Base-by-base conservation (phyloP, 2,113 vertebrate species). In the Zosterops hypoxanthus region DNA sequence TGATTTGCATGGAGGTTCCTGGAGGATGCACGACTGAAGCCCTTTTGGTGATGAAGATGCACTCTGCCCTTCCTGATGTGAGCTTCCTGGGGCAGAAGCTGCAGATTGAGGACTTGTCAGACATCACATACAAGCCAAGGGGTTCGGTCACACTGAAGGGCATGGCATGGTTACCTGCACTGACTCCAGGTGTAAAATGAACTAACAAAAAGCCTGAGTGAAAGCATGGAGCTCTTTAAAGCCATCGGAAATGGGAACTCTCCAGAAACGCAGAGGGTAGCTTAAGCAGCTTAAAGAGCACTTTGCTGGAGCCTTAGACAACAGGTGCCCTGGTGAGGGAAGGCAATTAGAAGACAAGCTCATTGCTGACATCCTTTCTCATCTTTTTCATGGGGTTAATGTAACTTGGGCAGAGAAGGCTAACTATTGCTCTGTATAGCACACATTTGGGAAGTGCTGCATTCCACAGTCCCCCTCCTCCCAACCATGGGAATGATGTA, bases 121-220 rank as follows among this genome's bases (percentile, higher is more conserved):
- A 39, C 23, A n/a, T 61, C 63, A 50, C 39, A 6, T 2, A 6
- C 21, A 42, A 42, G 20, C n/a, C 57, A 29, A n/a, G 61, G 26
- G 17, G 17, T 24, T 76, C 75, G 5, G n/a, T 10, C 11, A 7
- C 8, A 0, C 36, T 61, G 20, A 70, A 39, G 59, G 31, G n/a
- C 3, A 2, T 24, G 3, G 0, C 0, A 1, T 9, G 24, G 46
- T 39, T 70, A 36, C 59, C 50, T 31, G 12, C 60, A 6, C 71
- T 52, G 22, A 22, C 19, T 55, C 39, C 63, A 70, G 61, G 17
- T 55, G 66, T 55, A 53, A 60, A 91, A 60, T 1, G 3, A 65
- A 12, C 56, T 12, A 34, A 61, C 44, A 57, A 71, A 87, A 88
- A 17, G 24, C 18, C 21, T 39, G 59, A 33, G 12, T 61, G 63